phyloP scores from a whole-genome alignment of 2,797 vertebrate species.

The Xiphophorus birchmanni region DNA sequence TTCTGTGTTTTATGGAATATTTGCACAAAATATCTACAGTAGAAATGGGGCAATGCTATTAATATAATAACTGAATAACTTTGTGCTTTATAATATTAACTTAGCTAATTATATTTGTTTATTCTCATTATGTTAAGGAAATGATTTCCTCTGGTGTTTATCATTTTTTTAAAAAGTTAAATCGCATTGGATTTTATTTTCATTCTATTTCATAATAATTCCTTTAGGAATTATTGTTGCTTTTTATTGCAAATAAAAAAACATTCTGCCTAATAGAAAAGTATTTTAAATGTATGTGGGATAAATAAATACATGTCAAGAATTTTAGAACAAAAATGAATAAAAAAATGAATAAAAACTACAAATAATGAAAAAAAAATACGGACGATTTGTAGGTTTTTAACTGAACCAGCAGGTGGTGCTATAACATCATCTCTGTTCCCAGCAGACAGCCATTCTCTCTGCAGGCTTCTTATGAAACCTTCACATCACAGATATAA shows the following conservation, averaged over 20 bases:
- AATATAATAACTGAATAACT: background rate
- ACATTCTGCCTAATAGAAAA: background rate
- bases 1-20: background rate
- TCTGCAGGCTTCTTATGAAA: background rate
- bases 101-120: background rate
- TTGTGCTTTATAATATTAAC: no score
- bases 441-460: background rate
- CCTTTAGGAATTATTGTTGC: background rate
- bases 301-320: background rate
- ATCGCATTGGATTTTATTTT: background rate
- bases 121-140: background rate
- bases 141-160: background rate
- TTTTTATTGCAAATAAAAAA: background rate
- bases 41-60: no score
- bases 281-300: no score
- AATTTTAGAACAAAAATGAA: background rate
- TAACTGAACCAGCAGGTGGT: background rate
- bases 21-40: background rate
- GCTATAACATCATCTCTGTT: background rate
- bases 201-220: background rate
- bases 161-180: background rate
- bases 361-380: background rate
- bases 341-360: background rate
- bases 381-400: background rate
- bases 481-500: background rate